Percentiles rank a stretch among this genome's conserved stretches.
phyloP scores from a whole-genome alignment of 2,888 invertebrate species.

The Camptogramma bilineatum region DNA sequence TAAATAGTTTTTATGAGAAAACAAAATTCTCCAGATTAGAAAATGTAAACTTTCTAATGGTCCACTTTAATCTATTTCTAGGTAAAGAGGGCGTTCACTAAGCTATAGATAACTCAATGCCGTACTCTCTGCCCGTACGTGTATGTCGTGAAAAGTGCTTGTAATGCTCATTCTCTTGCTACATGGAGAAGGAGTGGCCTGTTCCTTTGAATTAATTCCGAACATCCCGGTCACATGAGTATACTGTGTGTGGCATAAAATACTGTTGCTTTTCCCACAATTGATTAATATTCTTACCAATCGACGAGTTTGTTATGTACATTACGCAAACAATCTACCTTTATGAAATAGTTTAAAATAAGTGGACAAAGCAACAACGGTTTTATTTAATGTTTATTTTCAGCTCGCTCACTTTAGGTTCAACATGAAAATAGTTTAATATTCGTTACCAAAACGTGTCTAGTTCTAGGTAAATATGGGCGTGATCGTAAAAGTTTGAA shows the following conservation, averaged over 20 bases:
- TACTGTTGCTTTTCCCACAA: background rate
- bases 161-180: constrained; percentile 37
- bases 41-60: background rate
- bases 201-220: constrained; percentile 42
- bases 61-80: constrained; percentile 1
- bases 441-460: background rate
- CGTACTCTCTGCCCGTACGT: constrained; percentile 30
- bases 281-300: too few relatives aligned
- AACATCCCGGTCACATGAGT: constrained; percentile 11
- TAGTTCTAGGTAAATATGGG: background rate
- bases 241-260: background rate
- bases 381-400: background rate
- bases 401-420: background rate
- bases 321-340: too few relatives aligned
- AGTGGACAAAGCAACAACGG: background rate
- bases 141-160: constrained; percentile 46
- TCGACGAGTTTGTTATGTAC: too few relatives aligned
- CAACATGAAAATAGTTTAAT: background rate
- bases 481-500: background rate
- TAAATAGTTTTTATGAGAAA: background rate
- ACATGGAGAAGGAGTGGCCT: constrained; percentile 47
- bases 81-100: constrained; percentile 6
- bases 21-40: background rate
- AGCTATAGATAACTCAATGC: constrained; percentile 22
- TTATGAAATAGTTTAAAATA: too few relatives aligned